A percentile compares a stretch with the other conserved stretches of the same genome.
These are phyloP conservation scores for Euglossa dilemma DNA, from an alignment of 1,140 invertebrate genomes.

Conservation along the genomic window DNA sequence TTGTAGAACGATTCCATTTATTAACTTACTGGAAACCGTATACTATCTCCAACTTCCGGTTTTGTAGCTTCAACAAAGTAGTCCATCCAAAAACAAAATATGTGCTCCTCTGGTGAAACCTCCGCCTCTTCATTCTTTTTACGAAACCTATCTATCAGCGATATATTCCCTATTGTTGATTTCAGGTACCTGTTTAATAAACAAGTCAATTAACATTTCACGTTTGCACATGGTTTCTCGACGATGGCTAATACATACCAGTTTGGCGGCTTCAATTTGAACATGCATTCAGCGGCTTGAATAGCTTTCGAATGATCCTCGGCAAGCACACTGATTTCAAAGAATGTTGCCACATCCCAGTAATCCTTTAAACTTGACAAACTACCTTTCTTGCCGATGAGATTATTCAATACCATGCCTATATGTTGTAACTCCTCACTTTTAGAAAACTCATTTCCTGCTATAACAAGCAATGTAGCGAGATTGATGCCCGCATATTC, in stretches of 20 bases:
- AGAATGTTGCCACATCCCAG: conserved; percentile 99
- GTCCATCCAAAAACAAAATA: conserved; percentile 99
- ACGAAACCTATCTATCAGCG: conserved; percentile 95
- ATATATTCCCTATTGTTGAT: conserved; percentile 98
- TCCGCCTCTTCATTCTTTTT: conserved; percentile 89
- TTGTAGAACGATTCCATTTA: conserved; percentile 69
- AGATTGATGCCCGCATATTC: conserved; percentile 99
- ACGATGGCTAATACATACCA: conserved; percentile 85
- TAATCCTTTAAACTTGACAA: conserved; percentile 96
- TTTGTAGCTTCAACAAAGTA: conserved; percentile 98
- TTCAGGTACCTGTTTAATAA: conserved; percentile 91
- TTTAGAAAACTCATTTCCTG: conserved; percentile 96
- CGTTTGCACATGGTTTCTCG: not conserved
- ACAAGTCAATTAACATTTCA: not conserved
- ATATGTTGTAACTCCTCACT: conserved; percentile 95
- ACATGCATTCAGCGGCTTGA: conserved; percentile 99
- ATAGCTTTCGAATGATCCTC: conserved; percentile 98
- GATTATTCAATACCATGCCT: conserved; percentile 97
- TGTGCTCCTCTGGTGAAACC: conserved; percentile 90
- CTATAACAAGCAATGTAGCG: conserved; percentile 98
- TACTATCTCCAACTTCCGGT: conserved; percentile 88
- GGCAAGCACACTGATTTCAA: conserved; percentile 98
- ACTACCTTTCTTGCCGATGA: conserved; percentile 99
- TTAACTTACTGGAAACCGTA: conserved; percentile 93
- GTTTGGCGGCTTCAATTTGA: conserved; percentile 98